These are phyloP conservation scores for Cydia splendana DNA, from an alignment of 1,140 invertebrate species.

Conservation along the genomic window DNA sequence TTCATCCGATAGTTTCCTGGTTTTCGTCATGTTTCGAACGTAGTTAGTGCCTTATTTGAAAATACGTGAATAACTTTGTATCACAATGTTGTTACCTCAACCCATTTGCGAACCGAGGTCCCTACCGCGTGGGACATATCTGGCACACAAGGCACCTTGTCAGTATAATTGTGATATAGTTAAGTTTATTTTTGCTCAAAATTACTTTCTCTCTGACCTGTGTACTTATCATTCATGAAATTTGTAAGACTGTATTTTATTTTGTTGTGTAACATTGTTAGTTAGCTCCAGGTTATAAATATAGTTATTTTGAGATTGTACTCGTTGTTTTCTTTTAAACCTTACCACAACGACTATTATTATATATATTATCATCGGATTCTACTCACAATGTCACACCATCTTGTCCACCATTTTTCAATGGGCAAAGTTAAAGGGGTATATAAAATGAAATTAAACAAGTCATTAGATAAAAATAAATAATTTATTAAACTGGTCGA, in stretches of 20 bases:
- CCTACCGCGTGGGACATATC: neutral
- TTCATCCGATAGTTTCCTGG: slow-evolving; percentile 15
- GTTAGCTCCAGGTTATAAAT: slow-evolving; percentile 74
- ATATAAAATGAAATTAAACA: slow-evolving; percentile 50
- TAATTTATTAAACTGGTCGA: slow-evolving; percentile 74
- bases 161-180: slow-evolving; percentile 70
- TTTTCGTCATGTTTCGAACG: slow-evolving; percentile 36
- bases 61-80: slow-evolving; percentile 32
- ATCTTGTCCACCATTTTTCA: no score
- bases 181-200: slow-evolving; percentile 72
- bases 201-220: slow-evolving; percentile 64
- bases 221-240: slow-evolving; percentile 78
- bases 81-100: slow-evolving; percentile 19
- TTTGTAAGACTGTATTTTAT: slow-evolving; percentile 79
- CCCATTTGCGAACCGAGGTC: neutral
- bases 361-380: no score
- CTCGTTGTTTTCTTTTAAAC: slow-evolving; percentile 46
- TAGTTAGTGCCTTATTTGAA: slow-evolving; percentile 51
- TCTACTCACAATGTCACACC: no score
- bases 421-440: neutral
- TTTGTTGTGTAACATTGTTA: slow-evolving; percentile 77
- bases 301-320: slow-evolving; percentile 76
- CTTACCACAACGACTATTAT: no score
- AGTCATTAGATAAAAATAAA: slow-evolving; percentile 69
- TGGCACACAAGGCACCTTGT: slow-evolving; percentile 46